phyloP scores from a whole-genome alignment of 2,797 vertebrate genomes.

The Rhinogobio ventralis region DNA sequence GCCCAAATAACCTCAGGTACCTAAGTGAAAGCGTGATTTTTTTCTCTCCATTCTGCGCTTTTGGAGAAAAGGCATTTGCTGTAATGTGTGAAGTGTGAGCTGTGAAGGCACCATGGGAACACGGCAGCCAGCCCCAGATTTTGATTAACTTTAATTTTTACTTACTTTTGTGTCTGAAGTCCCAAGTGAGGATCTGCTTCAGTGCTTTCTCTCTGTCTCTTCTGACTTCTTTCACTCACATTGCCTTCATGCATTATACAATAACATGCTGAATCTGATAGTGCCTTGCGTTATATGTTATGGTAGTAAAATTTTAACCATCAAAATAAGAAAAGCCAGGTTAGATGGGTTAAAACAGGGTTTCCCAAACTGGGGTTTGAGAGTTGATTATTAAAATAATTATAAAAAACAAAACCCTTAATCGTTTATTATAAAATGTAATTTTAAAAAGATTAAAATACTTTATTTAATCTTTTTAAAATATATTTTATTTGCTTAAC shows the following conservation, averaged over 20 bases:
- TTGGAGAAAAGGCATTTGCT: conserved; percentile 22
- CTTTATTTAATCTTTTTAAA: no score
- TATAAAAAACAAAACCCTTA: no score
- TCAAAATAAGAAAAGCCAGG: neutral
- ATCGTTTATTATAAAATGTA: no score
- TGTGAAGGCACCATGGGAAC: conserved; percentile 66
- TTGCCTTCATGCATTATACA: neutral
- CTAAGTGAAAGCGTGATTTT: conserved; percentile 19
- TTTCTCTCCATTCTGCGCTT: neutral
- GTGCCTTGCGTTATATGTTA: neutral
- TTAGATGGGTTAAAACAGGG: neutral
- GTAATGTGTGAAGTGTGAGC: conserved; percentile 58
- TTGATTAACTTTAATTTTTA: conserved; percentile 76
- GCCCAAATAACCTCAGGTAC: conserved; percentile 6
- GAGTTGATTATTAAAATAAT: neutral
- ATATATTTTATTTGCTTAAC: neutral
- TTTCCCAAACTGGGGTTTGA: neutral
- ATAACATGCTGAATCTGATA: neutral
- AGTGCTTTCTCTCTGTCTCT: conserved; percentile 45
- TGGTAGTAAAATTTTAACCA: neutral
- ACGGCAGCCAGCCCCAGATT: conserved; percentile 67
- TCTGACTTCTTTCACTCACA: conserved; percentile 9
- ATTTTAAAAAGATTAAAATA: no score
- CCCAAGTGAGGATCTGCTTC: conserved; percentile 66
- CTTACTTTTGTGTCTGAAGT: conserved; percentile 73